Conservation (phyloP, 2,113 vertebrate genomes). For the Ageneiosus marmoratus region DNA sequence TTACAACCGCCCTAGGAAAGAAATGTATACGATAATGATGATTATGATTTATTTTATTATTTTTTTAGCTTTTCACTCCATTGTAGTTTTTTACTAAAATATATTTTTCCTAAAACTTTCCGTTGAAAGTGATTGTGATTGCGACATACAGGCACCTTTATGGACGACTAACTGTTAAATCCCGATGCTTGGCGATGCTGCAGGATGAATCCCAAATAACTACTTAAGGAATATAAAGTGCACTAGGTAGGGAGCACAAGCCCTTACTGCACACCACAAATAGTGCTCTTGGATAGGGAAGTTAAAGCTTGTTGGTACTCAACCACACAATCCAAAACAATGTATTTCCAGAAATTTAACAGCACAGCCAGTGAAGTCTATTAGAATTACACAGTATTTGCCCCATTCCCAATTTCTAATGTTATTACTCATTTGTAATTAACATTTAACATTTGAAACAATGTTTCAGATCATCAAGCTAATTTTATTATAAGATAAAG, state of each 20-base stretch:
- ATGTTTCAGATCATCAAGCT: too few species aligned
- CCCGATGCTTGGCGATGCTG: neutral
- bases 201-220: neutral
- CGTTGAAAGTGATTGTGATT: neutral
- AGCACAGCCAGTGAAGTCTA: too few species aligned
- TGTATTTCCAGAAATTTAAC: too few species aligned
- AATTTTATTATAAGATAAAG: too few species aligned
- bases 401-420: too few species aligned
- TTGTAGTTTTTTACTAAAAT: neutral
- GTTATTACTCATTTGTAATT: too few species aligned
- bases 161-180: slow-evolving; percentile 17
- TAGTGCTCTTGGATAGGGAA: neutral
- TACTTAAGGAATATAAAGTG: neutral
- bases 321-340: neutral
- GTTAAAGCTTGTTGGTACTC: neutral
- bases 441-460: too few species aligned
- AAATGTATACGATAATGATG: too few species aligned
- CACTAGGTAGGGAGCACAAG: neutral
- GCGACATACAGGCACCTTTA: slow-evolving; percentile 9
- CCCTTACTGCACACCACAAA: rapidly evolving
- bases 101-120: neutral
- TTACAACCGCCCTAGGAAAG: rapidly evolving
- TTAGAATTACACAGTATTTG: too few species aligned
- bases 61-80: neutral
- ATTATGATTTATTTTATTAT: neutral